Percentiles rank a stretch among this genome's conserved stretches.
phyloP scores from a whole-genome alignment of 2,888 invertebrate species.

The Tiphia femorata region DNA sequence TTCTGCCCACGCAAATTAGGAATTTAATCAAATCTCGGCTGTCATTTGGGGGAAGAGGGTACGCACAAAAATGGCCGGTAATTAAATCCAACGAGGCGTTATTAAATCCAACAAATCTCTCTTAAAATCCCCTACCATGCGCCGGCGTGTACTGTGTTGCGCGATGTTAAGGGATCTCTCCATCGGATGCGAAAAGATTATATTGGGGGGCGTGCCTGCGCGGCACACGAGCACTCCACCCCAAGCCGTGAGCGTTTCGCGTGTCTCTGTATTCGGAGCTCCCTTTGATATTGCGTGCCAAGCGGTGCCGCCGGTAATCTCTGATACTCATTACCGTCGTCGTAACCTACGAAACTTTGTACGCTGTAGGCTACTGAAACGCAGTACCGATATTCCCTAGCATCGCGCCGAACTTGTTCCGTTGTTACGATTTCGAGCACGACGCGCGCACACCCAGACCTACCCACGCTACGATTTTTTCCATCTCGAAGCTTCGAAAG shows the following conservation, averaged over 20 bases:
- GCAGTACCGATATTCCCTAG: constrained; percentile 14
- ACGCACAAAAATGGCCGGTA: constrained; percentile 29
- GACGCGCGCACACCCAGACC: too few relatives aligned
- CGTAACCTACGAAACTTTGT: constrained; percentile 32
- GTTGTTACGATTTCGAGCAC: background rate
- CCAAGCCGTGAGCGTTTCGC: too few relatives aligned
- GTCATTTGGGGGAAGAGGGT: constrained; percentile 14
- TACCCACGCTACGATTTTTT: too few relatives aligned
- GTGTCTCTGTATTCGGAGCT: constrained; percentile 4
- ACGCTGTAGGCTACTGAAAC: constrained; percentile 13
- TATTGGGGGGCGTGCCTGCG: too few relatives aligned
- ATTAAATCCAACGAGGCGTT: constrained; percentile 29
- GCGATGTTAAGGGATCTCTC: background rate
- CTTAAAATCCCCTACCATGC: background rate
- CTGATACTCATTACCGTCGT: constrained; percentile 30
- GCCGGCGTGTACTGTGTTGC: background rate
- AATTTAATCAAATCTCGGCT: constrained; percentile 38
- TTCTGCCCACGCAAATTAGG: constrained; percentile 37
- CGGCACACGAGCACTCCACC: too few relatives aligned
- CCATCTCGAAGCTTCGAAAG: too few relatives aligned
- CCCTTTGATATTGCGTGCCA: constrained; percentile 20
- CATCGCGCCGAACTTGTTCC: background rate
- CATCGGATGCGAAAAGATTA: too few relatives aligned
- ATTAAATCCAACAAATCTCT: constrained; percentile 30
- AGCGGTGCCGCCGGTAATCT: constrained; percentile 23